Base-by-base conservation (phyloP, 2,888 invertebrate genomes). In the Neria commutata region DNA sequence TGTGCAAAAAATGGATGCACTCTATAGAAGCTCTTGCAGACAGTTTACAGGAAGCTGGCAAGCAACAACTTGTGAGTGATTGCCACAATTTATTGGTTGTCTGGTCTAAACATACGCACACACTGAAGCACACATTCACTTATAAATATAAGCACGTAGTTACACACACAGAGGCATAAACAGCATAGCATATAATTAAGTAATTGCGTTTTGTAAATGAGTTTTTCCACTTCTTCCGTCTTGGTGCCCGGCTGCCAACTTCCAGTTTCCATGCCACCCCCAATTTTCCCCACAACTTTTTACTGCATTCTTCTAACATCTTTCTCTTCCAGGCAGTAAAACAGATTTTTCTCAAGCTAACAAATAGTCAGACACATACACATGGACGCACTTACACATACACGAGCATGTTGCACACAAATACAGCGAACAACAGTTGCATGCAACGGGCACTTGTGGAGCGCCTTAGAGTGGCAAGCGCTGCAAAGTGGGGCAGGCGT, bases 171-270 rank as follows among this genome's bases (percentile, higher is more conserved):
- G 17, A 11, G 34, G n/a, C 2, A 17, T 34, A 42, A 25, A 42
- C 51, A 59, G n/a, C n/a, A n/a, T n/a, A n/a, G n/a, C 66, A 47
- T 66, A 69, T 73, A 74, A 73, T 74, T 74, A 73, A 73, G 71
- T 70, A 73, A 74, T 74, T 70, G 74, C 66, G 73, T 70, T 73
- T 69, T 66, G 50, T 40, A 67, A 74, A 73, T 74, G 70, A 71
- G 69, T 71, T 72, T 73, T 56, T 54, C 59, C 45, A n/a, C n/a
- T 19, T n/a, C 21, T 21, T 25, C 14, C 25, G 19, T 19, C 47
- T 25, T 21, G 19, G 1, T 23, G 16, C 23, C 33, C 50, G 19
- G 11, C 14, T 24, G 6, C 1, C 10, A 37, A 23, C 40, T 33
- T 51, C 33, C 26, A 8, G 19, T 25, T 53, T n/a, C 37, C 42